These are phyloP conservation scores for Montipora capricornis DNA, from an alignment of 64 coral and sea anemone species.

Conservation along the genomic window DNA sequence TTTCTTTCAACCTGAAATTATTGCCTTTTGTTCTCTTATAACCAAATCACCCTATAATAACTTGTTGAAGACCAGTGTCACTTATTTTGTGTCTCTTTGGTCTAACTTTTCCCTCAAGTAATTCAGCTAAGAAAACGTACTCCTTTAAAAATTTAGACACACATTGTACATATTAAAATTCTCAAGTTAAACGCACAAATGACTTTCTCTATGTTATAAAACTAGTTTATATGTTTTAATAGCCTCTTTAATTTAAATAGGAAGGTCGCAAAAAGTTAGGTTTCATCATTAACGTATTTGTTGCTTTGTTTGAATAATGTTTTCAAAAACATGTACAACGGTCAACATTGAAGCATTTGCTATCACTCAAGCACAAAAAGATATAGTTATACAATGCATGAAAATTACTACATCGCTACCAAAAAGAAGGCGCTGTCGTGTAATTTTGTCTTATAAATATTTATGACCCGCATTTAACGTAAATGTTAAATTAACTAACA, in stretches of 20 bases:
- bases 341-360: no score
- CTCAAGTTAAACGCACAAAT: not conserved
- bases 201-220: constrained; percentile 8
- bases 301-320: not conserved
- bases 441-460: no score
- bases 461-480: no score
- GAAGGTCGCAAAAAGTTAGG: no score
- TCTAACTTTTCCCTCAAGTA: not conserved
- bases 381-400: no score
- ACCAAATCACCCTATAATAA: not conserved
- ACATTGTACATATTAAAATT: not conserved
- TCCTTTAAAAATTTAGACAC: constrained; percentile 22
- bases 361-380: no score
- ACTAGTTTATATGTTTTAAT: constrained; percentile 16
- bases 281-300: not conserved
- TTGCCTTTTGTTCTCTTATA: not conserved
- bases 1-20: not conserved
- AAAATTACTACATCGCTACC: no score
- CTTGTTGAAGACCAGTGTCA: not conserved
- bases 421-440: no score
- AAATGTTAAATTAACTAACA: no score
- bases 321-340: no score
- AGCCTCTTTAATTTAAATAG: not conserved
- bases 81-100: not conserved
- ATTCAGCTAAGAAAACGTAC: not conserved